Evolutionary conservation across 2,113 vertebrate species (phyloP).

Genomic region (Sarotherodon lohbergeri): DNA sequence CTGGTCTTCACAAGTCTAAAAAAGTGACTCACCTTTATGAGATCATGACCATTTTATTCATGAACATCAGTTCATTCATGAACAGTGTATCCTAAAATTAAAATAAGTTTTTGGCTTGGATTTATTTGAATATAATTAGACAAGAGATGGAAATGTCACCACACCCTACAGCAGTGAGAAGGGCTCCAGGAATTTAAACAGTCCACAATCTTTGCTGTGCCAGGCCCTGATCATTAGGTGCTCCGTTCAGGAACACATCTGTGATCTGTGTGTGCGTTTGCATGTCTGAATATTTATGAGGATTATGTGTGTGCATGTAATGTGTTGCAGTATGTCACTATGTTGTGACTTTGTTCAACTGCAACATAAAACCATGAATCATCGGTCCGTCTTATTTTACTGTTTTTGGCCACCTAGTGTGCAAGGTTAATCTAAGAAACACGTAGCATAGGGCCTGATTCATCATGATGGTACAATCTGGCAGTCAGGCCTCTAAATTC

Average conservation of each 20-base stretch:
- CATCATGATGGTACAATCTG: not conserved
- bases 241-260: slow-evolving; percentile 19
- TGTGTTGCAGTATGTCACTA: not conserved
- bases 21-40: not conserved
- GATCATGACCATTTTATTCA: not conserved
- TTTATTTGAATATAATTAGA: slow-evolving; percentile 18
- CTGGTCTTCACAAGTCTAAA: not conserved
- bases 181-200: slow-evolving; percentile 16
- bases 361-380: not conserved
- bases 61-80: not conserved
- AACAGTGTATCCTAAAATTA: slow-evolving; percentile 44
- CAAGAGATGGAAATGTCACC: slow-evolving; percentile 13
- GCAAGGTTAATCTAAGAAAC: not conserved
- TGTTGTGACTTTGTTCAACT: not conserved
- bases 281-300: not conserved
- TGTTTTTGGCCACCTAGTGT: not conserved
- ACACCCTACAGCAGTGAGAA: not conserved
- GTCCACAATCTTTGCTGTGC: slow-evolving; percentile 11
- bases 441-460: not conserved
- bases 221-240: slow-evolving; percentile 55
- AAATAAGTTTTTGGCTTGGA: slow-evolving; percentile 18
- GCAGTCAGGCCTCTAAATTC: not conserved
- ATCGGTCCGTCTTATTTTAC: not conserved
- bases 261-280: not conserved
- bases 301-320: not conserved